Percentiles rank a stretch among this genome's conserved stretches.
Conservation (phyloP, 2,797 vertebrate species). For the Pogonophryne albipinna region DNA sequence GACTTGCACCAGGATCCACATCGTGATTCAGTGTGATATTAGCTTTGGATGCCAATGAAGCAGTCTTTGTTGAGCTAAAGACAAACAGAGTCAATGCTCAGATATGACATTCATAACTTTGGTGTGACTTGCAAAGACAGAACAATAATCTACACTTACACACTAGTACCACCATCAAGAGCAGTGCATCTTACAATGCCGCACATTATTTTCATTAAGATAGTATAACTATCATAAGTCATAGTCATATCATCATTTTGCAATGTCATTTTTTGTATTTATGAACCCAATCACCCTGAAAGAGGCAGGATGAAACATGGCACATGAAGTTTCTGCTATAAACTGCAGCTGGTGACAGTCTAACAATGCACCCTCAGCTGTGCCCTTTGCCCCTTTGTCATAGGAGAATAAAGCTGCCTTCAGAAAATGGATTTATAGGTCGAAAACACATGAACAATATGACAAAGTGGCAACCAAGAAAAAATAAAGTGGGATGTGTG, state of each 20-base stretch:
- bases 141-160: not conserved
- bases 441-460: not conserved
- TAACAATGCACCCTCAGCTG: conserved; percentile 64
- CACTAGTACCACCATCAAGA: not conserved
- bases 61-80: not conserved
- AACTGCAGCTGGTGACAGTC: conserved; percentile 61
- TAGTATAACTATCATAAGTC: not conserved
- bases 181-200: not conserved
- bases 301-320: conserved; percentile 57
- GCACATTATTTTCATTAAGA: not conserved
- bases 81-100: not conserved
- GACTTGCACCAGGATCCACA: not conserved
- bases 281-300: conserved; percentile 64
- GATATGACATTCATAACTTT: not conserved
- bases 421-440: not conserved
- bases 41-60: not conserved
- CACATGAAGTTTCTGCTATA: conserved; percentile 46
- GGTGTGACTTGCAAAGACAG: not conserved
- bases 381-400: conserved; percentile 51
- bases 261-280: conserved; percentile 9
- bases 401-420: conserved; percentile 26
- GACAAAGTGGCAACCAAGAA: not conserved
- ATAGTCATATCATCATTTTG: not conserved
- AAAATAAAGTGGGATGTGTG: not conserved
- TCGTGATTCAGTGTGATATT: not conserved